phyloP scores from a whole-genome alignment of 2,888 invertebrate species.

The Spodoptera picta region DNA sequence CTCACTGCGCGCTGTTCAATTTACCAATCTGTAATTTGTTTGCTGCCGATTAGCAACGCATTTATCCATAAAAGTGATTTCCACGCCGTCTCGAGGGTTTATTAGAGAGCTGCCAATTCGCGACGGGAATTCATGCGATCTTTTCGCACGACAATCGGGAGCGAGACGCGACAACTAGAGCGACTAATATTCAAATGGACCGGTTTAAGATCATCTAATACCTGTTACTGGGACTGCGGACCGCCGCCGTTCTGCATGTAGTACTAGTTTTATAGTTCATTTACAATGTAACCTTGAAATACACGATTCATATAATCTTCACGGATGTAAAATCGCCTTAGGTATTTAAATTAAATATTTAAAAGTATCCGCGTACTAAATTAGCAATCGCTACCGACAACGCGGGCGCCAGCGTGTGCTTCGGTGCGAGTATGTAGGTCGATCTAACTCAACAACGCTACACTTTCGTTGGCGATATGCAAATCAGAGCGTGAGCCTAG shows the following conservation, averaged over 20 bases:
- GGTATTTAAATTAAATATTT: constrained; percentile 15
- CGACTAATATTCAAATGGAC: constrained; percentile 82
- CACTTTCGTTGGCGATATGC: constrained; percentile 84
- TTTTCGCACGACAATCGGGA: constrained; percentile 86
- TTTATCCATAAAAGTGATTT: constrained; percentile 77
- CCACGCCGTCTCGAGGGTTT: constrained; percentile 72
- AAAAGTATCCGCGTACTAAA: constrained; percentile 34
- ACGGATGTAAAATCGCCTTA: constrained; percentile 27
- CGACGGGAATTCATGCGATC: constrained; percentile 72
- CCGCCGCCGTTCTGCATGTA: constrained; percentile 67
- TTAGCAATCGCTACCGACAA: constrained; percentile 39
- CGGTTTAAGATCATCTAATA: constrained; percentile 71
- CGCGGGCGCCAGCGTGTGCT: constrained; percentile 37
- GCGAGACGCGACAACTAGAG: constrained; percentile 82
- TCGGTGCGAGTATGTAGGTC: constrained; percentile 66
- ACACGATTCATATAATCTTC: constrained; percentile 42
- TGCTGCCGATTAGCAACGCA: constrained; percentile 77
- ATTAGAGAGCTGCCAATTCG: constrained; percentile 74
- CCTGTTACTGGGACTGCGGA: constrained; percentile 52
- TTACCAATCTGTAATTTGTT: constrained; percentile 76
- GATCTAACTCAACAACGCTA: constrained; percentile 73
- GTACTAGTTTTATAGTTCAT: constrained; percentile 65
- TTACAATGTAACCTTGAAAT: constrained; percentile 60
- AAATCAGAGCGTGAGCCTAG: constrained; percentile 82
- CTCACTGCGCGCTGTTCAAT: constrained; percentile 65